Evolutionary conservation across 2,888 invertebrate genomes (phyloP), one percentile per base, ranked within the genome.

Genomic region (Ophion ellenae): DNA sequence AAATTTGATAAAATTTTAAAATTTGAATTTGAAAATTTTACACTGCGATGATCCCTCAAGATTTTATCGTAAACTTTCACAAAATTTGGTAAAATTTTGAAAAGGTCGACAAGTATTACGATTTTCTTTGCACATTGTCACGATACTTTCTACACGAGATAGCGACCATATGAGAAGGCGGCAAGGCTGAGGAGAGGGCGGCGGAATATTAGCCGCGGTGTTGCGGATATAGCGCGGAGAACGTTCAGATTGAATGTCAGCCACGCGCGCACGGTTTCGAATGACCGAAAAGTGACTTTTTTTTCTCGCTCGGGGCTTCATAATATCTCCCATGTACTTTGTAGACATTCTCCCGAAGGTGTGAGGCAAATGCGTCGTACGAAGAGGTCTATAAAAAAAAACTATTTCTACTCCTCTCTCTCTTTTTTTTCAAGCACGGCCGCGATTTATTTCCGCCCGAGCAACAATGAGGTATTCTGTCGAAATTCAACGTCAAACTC

Each of bases 231-330:
- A 63, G 17, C 32, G 32, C n/a, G 24, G 79, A 75, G 80, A 75
- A 59, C 76, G 76, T 83, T 80, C 57, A 53, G 88, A 89, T 90
- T 88, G 87, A 87, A 89, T 90, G 88, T 88, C 90, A 89, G 90
- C 88, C 91, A 89, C 91, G 90, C 90, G 91, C 81, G 78, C 10
- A 40, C 67, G 80, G 89, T 90, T 86, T 91, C 90, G 88, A 74
- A 87, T 91, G 87, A 89, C 88, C 84, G 47, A 45, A 81, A 61
- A 67, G 10, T 64, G 20, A 14, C 53, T 53, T 17, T 64, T 28
- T 79, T 40, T 73, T 63, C 70, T 64, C 66, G 45, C 70, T 40
- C 57, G 45, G 67, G 67, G 47, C 40, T 11, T n/a, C 70, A 81
- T 81, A 74, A 11, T 70, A 36, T 47, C 17, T 32, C 28, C 57